Base-by-base conservation (phyloP, 1,140 invertebrate species). In the Ceratina japonica region DNA sequence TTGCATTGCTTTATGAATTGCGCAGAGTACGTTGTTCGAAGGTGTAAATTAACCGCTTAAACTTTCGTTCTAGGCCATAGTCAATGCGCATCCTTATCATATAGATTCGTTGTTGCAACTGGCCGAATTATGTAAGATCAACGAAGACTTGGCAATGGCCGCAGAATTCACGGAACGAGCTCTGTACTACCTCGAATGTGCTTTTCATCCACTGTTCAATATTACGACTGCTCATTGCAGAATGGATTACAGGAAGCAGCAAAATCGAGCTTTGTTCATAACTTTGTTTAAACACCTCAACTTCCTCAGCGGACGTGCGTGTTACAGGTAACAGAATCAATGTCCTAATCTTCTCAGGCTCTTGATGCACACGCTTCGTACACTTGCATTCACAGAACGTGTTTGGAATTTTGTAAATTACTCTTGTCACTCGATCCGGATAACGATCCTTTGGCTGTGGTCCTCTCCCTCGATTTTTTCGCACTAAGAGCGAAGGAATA, bases 401-500 rank as follows among this genome's bases (percentile, higher is more conserved):
- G 96, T 10, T 91, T 97, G 62, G 97, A 98, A 89, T 93, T 97
- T 61, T 95, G 95, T 82, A 97, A 97, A 89, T 86, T 97, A 27
- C 90, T 96, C 37, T 90, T 96, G 51, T 96, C 96, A 61, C 90
- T 98, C 27, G 97, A 98, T 90, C 97, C 97, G 1, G 95, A 96
- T 49, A 93, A 91, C 51, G 98, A 99, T 93, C 98, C 98, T 1
- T 87, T 98, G 75, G 97, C 95, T 31, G 94, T 96, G 13, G 92
- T 97, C 52, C 92, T 98, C 24, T 94, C 96, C 81, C 95, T 99
- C 3, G 98, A 99, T 89, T 97, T 97, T 81, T 97, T 98, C 90
- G 97, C 98, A 0, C 87, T 99, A 52, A 92, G 96, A 77, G 94
- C 96, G 63, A 94, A 95, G 69, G 96, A 98, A 91, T 97, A 96